Evolutionary conservation across 2,113 vertebrate genomes (phyloP).

Genomic region (crab-eating macaque (Macaca fascicularis)): T2T-MFA8v1.1 NC_088380.1:148965001-148965500

Average conservation of each 20-base stretch:
- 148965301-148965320: conserved; percentile 51
- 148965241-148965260: conserved; percentile 11
- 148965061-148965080: conserved; percentile 27
- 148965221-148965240: conserved; percentile 35
- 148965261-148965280: conserved; percentile 53
- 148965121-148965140: not conserved
- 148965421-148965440: not conserved
- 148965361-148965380: not conserved
- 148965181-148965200: not conserved
- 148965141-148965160: not conserved
- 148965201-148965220: not conserved
- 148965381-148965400: not conserved
- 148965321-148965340: conserved; percentile 64
- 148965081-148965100: not conserved
- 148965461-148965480: not conserved
- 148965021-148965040: not conserved
- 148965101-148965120: not conserved
- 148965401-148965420: not conserved
- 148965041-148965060: conserved; percentile 31
- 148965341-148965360: conserved; percentile 17
- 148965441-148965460: not conserved
- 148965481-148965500: not conserved
- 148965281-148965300: conserved; percentile 50
- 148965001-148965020: conserved; percentile 11
- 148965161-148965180: not conserved